Conservation (phyloP, 2,797 vertebrate species). For the Discoglossus pictus region DNA sequence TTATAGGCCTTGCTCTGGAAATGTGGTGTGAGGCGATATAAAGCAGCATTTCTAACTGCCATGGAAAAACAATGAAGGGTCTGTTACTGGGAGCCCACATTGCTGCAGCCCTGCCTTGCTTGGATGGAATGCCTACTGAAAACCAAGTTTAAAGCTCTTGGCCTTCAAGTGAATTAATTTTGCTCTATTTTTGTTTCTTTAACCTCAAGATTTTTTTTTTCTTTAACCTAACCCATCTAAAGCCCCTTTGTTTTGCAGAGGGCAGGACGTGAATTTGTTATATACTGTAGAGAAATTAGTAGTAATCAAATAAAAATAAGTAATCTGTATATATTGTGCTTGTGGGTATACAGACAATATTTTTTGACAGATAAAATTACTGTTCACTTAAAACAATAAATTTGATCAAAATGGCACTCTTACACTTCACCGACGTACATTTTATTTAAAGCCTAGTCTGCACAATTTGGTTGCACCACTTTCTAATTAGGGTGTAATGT, state of each 20-base stretch:
- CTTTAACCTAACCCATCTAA: conserved; percentile 76
- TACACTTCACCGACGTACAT: too few species aligned
- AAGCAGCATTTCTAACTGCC: conserved; percentile 82
- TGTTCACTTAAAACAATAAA: too few species aligned
- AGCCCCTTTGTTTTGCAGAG: conserved; percentile 73
- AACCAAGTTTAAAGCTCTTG: conserved; percentile 78
- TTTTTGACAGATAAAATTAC: not conserved
- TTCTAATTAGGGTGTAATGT: too few species aligned
- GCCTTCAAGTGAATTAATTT: conserved; percentile 76
- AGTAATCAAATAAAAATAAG: conserved; percentile 71
- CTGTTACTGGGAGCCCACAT: conserved; percentile 77
- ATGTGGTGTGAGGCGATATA: conserved; percentile 83
- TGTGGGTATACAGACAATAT: conserved; percentile 7
- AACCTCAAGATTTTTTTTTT: conserved; percentile 69
- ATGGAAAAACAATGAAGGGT: conserved; percentile 85
- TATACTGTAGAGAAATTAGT: conserved; percentile 73
- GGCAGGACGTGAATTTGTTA: conserved; percentile 65
- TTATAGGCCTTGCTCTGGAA: conserved; percentile 61
- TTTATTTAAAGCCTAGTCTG: too few species aligned
- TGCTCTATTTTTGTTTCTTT: conserved; percentile 73
- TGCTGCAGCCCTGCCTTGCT: conserved; percentile 68
- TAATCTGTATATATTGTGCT: conserved; percentile 15
- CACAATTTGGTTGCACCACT: too few species aligned
- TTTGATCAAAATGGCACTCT: too few species aligned
- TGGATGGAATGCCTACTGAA: conserved; percentile 79